A percentile compares a stretch with the other conserved stretches of the same genome.
Conservation (phyloP, 2,797 vertebrate genomes). For the Falco peregrinus region DNA sequence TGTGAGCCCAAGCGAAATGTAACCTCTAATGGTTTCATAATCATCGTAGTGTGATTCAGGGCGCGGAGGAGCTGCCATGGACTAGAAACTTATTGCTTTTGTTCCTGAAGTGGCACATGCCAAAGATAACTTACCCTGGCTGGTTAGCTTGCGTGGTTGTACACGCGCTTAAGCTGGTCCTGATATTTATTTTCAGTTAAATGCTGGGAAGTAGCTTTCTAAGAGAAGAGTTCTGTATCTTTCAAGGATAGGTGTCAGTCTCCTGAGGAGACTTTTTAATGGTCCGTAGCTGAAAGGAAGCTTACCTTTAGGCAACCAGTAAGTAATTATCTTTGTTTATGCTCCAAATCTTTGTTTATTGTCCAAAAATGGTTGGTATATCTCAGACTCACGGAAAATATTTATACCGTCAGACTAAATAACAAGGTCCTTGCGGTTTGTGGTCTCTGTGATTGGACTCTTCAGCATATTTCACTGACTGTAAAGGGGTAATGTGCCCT, state of each 20-base stretch:
- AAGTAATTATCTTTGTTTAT: conserved; percentile 10
- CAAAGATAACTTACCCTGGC: not conserved
- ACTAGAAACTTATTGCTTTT: not conserved
- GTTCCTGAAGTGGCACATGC: conserved; percentile 30
- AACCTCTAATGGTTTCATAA: not conserved
- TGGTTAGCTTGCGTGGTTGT: not conserved
- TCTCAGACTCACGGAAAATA: not conserved
- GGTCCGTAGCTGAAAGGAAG: not conserved
- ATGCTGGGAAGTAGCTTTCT: not conserved
- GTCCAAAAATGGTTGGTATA: conserved; percentile 15
- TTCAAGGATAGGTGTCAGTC: not conserved
- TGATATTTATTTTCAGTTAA: not conserved
- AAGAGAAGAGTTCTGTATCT: not conserved
- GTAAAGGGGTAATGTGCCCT: not conserved
- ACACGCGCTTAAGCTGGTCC: fast-evolving
- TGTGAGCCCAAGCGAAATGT: not conserved
- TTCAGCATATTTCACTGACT: not conserved
- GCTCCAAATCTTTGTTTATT: not conserved
- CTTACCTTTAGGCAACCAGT: not conserved
- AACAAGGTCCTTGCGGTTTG: conserved; percentile 40
- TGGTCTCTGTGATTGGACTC: not conserved
- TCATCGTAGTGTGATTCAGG: fast-evolving
- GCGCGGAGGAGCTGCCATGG: not conserved
- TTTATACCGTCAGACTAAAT: conserved; percentile 32
- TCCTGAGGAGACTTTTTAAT: not conserved